Evolutionary conservation across 2,888 invertebrate genomes (phyloP).

Genomic region (Drosophila kambysellisi): DNA sequence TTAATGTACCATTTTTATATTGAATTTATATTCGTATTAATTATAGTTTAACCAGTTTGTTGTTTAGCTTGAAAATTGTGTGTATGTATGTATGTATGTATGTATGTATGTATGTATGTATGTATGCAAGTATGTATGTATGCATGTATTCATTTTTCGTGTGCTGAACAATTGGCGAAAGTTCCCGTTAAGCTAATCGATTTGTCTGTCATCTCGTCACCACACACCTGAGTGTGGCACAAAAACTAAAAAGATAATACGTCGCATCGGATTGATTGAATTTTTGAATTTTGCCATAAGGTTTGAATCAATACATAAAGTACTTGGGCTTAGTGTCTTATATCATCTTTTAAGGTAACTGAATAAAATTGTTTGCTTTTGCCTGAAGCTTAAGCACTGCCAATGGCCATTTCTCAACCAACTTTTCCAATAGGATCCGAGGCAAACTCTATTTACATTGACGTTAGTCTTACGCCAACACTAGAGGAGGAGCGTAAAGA

Average conservation of each 20-base stretch:
- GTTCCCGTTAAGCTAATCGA: constrained; percentile 38
- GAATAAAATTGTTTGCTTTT: constrained; percentile 60
- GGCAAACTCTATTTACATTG: constrained; percentile 48
- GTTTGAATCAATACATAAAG: constrained; percentile 45
- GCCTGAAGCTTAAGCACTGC: constrained; percentile 20
- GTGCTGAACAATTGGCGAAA: constrained; percentile 81
- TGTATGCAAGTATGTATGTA: constrained; percentile 27
- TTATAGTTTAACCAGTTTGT: constrained; percentile 53
- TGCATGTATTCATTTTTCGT: constrained; percentile 67
- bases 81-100: constrained; percentile 29
- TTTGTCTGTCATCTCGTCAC: constrained; percentile 25
- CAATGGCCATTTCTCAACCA: constrained; percentile 65
- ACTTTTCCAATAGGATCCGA: constrained; percentile 70
- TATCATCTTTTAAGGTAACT: constrained; percentile 77
- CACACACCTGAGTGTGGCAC: constrained; percentile 41
- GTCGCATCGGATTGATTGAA: constrained; percentile 21
- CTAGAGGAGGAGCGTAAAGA: constrained; percentile 72
- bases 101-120: constrained; percentile 35
- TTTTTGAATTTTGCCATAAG: constrained; percentile 40
- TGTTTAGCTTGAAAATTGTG: constrained; percentile 43
- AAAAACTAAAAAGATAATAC: constrained; percentile 38
- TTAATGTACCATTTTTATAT: constrained; percentile 43
- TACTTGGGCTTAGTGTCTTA: constrained; percentile 75
- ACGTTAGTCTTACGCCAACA: constrained; percentile 48
- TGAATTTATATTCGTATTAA: constrained; percentile 39